These are phyloP conservation scores for Drosophila diplacantha DNA, from an alignment of 2,888 invertebrate genomes.

Conservation along the genomic window DNA sequence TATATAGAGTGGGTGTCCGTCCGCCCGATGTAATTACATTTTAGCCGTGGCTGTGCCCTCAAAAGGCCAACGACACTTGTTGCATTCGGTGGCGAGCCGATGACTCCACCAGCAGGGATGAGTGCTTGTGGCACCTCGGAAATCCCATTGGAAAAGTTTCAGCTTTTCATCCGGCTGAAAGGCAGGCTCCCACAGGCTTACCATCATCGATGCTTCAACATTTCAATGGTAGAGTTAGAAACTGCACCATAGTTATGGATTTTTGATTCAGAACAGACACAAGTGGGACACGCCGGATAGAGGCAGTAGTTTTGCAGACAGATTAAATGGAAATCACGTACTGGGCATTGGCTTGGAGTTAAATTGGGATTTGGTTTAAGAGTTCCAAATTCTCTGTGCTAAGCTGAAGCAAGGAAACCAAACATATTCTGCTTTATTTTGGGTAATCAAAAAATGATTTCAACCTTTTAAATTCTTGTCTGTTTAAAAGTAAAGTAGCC, in stretches of 20 bases:
- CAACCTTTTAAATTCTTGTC: background rate
- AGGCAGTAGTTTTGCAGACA: conserved; percentile 1
- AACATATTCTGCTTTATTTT: background rate
- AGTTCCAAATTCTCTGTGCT: background rate
- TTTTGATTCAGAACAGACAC: conserved; percentile 10
- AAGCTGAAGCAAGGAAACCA: background rate
- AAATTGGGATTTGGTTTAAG: background rate
- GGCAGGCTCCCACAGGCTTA: background rate
- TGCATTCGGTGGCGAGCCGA: conserved; percentile 29
- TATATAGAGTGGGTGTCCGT: conserved; percentile 11
- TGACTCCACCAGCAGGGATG: conserved; percentile 4
- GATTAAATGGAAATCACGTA: conserved; percentile 20
- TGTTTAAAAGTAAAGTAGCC: background rate
- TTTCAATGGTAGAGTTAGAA: conserved; percentile 10
- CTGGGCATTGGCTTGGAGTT: background rate
- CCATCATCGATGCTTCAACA: conserved; percentile 2
- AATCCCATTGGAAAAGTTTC: conserved; percentile 21
- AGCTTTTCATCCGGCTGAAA: conserved; percentile 8
- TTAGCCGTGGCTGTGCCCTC: conserved; percentile 36
- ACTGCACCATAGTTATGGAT: conserved; percentile 12
- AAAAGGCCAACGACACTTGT: conserved; percentile 65
- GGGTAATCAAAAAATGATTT: background rate
- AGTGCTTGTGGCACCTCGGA: conserved; percentile 23
- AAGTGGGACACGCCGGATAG: background rate
- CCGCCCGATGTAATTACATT: conserved; percentile 53